phyloP scores from a whole-genome alignment of 2,113 vertebrate species.

The Nematolebias whitei region DNA sequence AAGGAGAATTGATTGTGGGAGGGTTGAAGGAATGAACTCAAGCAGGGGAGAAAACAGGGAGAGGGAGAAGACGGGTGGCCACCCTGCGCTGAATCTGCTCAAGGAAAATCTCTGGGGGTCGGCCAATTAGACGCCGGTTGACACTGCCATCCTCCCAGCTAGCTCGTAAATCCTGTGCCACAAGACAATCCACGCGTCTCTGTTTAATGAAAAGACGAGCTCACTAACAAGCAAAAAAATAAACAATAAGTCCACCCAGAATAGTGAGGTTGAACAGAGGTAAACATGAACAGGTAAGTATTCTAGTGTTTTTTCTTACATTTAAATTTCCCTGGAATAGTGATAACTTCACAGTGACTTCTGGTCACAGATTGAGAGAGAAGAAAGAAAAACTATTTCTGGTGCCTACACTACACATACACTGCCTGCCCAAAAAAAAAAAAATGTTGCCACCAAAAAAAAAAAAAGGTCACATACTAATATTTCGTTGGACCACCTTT shows the following conservation, averaged over 20 bases:
- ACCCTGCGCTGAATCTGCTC: constrained; percentile 47
- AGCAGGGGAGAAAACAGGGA: constrained; percentile 13
- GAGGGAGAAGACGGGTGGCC: constrained; percentile 31
- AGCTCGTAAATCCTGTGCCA: constrained; percentile 62
- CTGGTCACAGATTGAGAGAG: background rate
- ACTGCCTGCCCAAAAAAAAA: background rate
- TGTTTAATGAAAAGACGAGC: constrained; percentile 41
- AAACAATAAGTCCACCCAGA: background rate
- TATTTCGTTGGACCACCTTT: too few relatives aligned
- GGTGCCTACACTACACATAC: background rate
- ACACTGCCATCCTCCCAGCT: constrained; percentile 54
- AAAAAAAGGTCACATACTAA: too few relatives aligned
- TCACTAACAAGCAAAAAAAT: constrained; percentile 6
- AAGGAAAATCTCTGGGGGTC: constrained; percentile 64
- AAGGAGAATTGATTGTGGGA: constrained; percentile 63
- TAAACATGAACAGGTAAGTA: constrained; percentile 4
- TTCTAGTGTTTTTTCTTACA: background rate
- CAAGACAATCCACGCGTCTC: constrained; percentile 54
- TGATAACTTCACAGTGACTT: background rate
- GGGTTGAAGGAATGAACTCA: constrained; percentile 46
- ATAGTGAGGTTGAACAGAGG: background rate
- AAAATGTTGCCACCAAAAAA: background rate
- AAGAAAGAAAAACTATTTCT: background rate
- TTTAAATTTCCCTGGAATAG: background rate
- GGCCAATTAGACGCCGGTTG: constrained; percentile 67